A percentile compares a stretch with the other conserved stretches of the same genome.
These are phyloP conservation scores for Amphibalanus amphitrite DNA, from an alignment of 1,140 invertebrate species.

Conservation along the genomic window DNA sequence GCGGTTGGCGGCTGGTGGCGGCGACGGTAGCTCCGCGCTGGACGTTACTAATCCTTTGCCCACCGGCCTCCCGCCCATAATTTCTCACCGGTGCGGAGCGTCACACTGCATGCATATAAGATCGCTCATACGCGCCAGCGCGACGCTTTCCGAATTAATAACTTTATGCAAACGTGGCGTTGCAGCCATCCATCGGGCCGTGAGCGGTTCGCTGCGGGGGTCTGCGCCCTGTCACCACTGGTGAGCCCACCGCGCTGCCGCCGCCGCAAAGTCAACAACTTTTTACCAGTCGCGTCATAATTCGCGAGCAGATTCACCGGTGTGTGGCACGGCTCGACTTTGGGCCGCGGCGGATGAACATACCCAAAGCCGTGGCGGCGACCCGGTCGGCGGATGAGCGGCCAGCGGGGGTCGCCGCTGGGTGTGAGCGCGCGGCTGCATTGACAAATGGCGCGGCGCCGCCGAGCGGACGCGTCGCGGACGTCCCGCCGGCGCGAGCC, in stretches of 20 bases:
- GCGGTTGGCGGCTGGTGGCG: too few relatives aligned
- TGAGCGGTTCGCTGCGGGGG: too few relatives aligned
- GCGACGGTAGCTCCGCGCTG: too few relatives aligned
- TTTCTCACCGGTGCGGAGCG: not conserved
- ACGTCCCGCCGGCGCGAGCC: not conserved
- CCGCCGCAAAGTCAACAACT: not conserved
- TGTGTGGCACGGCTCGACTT: not conserved
- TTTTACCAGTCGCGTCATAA: not conserved
- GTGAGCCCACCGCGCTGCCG: too few relatives aligned
- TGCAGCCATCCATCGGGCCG: not conserved
- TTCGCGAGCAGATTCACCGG: not conserved
- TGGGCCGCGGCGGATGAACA: not conserved
- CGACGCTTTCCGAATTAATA: conserved; percentile 1
- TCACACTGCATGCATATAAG: not conserved
- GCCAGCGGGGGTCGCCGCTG: not conserved
- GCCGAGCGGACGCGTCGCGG: not conserved
- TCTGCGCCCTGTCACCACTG: not conserved
- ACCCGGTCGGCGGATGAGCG: too few relatives aligned
- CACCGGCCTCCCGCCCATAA: not conserved
- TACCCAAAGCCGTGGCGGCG: too few relatives aligned
- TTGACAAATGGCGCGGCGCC: not conserved
- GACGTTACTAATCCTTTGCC: not conserved
- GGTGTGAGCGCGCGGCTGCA: not conserved
- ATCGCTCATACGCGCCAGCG: not conserved
- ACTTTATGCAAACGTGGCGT: not conserved